These are phyloP conservation scores for Eupithecia vulgata DNA, from an alignment of 2,888 invertebrate species.

Conservation along the genomic window DNA sequence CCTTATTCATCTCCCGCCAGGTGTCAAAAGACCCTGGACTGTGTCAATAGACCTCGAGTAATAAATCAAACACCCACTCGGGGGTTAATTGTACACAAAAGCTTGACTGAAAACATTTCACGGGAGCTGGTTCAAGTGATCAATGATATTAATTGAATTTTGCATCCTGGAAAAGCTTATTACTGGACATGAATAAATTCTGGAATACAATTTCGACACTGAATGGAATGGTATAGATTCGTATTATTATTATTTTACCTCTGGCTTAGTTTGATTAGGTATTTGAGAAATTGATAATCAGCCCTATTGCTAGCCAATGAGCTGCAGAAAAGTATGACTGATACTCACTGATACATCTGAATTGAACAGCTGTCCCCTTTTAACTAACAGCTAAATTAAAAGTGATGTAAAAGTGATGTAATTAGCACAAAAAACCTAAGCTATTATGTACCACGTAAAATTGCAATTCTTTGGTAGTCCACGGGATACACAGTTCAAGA, in stretches of 20 bases:
- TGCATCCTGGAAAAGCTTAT: not conserved
- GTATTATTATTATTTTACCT: not conserved
- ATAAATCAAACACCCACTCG: conserved; percentile 28
- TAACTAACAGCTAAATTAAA: not conserved
- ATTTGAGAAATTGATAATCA: not conserved
- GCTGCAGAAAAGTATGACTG: no score
- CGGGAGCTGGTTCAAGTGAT: conserved; percentile 26
- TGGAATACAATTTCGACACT: not conserved
- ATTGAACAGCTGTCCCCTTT: not conserved
- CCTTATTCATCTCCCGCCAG: conserved; percentile 5
- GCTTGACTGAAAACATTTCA: conserved; percentile 32
- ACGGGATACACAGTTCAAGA: not conserved
- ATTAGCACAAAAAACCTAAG: no score
- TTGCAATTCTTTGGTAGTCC: not conserved
- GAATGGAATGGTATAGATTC: not conserved
- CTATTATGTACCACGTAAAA: no score
- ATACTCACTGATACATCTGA: not conserved
- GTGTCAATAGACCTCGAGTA: conserved; percentile 18
- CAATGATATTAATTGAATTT: conserved; percentile 41
- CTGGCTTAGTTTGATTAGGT: not conserved
- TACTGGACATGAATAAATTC: not conserved
- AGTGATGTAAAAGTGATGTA: no score
- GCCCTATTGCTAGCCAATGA: no score
- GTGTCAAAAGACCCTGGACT: conserved; percentile 6
- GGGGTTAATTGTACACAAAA: conserved; percentile 35